Conservation (phyloP, 2,888 invertebrate genomes). For the Automeris io region DNA sequence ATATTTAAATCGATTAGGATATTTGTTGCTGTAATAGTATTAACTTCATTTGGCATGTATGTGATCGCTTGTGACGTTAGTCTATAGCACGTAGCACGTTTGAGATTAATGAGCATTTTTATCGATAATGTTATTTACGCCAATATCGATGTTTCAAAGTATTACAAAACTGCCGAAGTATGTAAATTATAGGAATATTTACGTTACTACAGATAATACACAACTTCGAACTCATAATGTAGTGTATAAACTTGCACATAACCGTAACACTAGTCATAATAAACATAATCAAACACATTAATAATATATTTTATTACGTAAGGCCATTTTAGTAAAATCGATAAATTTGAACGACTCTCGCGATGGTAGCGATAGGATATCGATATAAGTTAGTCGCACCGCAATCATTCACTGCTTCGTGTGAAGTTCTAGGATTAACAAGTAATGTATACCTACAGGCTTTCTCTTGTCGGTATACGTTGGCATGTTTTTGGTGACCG, state of each 20-base stretch:
- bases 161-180: slow-evolving; percentile 9
- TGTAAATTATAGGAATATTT: slow-evolving; percentile 4
- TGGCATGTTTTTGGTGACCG: too few species aligned
- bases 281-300: slow-evolving; percentile 32
- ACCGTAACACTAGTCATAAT: slow-evolving; percentile 58
- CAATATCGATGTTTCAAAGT: slow-evolving; percentile 1
- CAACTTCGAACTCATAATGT: slow-evolving; percentile 16
- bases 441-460: too few species aligned
- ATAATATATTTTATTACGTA: too few species aligned
- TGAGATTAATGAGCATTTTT: not conserved
- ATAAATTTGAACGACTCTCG: too few species aligned
- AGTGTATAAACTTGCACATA: slow-evolving; percentile 41
- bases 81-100: not conserved
- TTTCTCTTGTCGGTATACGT: too few species aligned
- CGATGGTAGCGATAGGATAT: too few species aligned
- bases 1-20: not conserved
- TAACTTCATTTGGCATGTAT: too few species aligned
- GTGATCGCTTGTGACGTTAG: not conserved
- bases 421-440: too few species aligned
- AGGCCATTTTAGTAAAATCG: too few species aligned
- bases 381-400: too few species aligned
- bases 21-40: too few species aligned
- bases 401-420: too few species aligned
- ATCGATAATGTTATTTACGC: not conserved
- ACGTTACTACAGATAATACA: not conserved